Base-by-base conservation (phyloP, 92 coral and sea anemone species). In the Zoanthus sansibaricus region DNA sequence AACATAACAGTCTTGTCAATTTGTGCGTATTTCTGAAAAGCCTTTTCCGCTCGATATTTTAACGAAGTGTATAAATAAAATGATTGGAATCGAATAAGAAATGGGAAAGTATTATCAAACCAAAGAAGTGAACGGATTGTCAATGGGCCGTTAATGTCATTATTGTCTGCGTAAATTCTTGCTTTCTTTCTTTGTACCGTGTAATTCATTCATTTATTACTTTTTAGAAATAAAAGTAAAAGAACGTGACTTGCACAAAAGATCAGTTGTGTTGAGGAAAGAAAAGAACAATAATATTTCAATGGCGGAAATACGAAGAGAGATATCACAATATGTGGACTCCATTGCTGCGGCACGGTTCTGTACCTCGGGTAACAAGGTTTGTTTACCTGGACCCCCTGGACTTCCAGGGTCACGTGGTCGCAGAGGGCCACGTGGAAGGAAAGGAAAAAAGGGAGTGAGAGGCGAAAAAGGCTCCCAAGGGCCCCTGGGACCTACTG, bases 321-420 rank as follows among this genome's bases (percentile, higher is more conserved):
- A 71, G 44, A 71, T 71, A 71, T 33, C 75, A 45, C 32, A 18
- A 71, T 71, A 71, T 30, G 51, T 71, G 3, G 75, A 71, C 51
- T 71, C 47, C 6, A 37, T 71, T 32, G 75, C 75, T 3, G 75
- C 75, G 0, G 75, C 75, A 30, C 75, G 75, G n/a, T 71, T 71
- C 33, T 71, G 75, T 71, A 71, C 75, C 49, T 18, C 51, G 1
- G 75, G 52, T 3, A 71, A 71, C 51, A 71, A 71, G 3, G 51
- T 71, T 32, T 71, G 75, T 32, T 37, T 71, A 71, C 75, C 75
- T 30, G 75, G 75, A 33, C 75, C 75, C 32, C 75, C 75, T 45
- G 75, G 75, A 33, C 75, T 47, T 30, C n/a, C 75, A 15, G 75
- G 75, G 25, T 71, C 75, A 71, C 75, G 75, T 71, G 75, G 75